phyloP scores from a whole-genome alignment of 2,797 vertebrate genomes.

The Gambelia wislizenii region DNA sequence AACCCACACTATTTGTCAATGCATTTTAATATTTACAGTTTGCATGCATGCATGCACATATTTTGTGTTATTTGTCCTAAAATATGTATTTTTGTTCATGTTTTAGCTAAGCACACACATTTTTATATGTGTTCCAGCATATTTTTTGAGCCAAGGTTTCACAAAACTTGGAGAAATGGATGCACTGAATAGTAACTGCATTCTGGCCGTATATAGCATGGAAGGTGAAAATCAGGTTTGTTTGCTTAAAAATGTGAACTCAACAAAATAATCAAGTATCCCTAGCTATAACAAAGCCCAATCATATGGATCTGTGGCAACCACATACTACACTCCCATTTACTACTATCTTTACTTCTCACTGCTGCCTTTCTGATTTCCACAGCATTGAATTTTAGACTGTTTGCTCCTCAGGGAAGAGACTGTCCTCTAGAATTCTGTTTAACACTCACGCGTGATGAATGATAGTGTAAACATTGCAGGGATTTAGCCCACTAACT shows the following conservation, averaged over 20 bases:
- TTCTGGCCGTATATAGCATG: background rate
- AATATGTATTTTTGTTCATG: background rate
- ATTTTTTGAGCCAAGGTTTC: background rate
- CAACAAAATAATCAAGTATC: background rate
- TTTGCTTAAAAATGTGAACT: background rate
- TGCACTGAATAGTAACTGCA: background rate
- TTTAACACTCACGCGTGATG: no score
- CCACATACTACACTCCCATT: no score
- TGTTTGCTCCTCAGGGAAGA: no score
- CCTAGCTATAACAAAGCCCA: background rate
- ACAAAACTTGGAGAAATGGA: background rate
- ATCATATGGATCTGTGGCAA: no score
- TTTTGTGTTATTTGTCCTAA: background rate
- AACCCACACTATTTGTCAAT: background rate
- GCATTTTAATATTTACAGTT: background rate
- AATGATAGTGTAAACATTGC: no score
- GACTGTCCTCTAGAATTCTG: no score
- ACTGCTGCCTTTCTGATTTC: no score
- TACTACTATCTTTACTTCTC: no score
- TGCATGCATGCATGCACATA: background rate
- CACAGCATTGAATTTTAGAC: no score
- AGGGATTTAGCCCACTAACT: no score
- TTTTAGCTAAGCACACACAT: background rate
- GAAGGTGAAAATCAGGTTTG: background rate
- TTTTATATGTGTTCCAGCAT: no score